These are phyloP conservation scores for Neocrepidodera transversa DNA, from an alignment of 2,888 invertebrate species.

Conservation along the genomic window DNA sequence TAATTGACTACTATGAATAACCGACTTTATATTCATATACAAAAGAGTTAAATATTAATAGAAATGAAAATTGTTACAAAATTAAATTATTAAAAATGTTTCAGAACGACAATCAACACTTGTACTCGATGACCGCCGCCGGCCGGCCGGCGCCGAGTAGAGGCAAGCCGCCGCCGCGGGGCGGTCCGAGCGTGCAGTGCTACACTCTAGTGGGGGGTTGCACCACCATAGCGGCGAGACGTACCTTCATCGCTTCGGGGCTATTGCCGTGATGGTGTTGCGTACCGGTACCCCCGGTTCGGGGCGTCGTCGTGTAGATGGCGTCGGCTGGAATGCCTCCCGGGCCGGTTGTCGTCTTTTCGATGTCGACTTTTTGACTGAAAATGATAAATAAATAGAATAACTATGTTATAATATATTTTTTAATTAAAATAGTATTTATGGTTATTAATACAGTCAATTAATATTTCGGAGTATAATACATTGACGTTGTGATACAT, in stretches of 20 bases:
- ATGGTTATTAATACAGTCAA: too few species aligned
- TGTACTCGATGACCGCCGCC: slow-evolving; percentile 59
- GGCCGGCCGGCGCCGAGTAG: slow-evolving; percentile 50
- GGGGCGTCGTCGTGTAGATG: slow-evolving; percentile 69
- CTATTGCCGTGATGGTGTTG: slow-evolving; percentile 48
- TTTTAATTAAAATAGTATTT: too few species aligned
- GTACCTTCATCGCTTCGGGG: slow-evolving; percentile 86
- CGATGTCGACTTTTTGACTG: slow-evolving; percentile 59
- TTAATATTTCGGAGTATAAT: too few species aligned
- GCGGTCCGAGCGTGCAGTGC: slow-evolving; percentile 59
- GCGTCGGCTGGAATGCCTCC: slow-evolving; percentile 77
- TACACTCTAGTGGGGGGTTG: slow-evolving; percentile 88
- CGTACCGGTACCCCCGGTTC: slow-evolving; percentile 37
- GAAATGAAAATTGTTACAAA: too few species aligned
- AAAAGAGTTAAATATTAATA: too few species aligned
- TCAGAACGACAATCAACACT: slow-evolving; percentile 55
- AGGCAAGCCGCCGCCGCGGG: slow-evolving; percentile 45
- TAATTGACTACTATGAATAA: too few species aligned
- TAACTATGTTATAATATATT: too few species aligned
- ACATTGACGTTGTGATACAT: too few species aligned
- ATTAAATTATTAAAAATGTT: too few species aligned
- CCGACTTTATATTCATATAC: too few species aligned
- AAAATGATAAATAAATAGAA: too few species aligned
- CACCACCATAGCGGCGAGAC: slow-evolving; percentile 87
- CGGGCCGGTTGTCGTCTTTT: slow-evolving; percentile 60